Evolutionary conservation across 2,113 vertebrate species (phyloP).

Genomic region (Cynopterus brachyotis): DNA sequence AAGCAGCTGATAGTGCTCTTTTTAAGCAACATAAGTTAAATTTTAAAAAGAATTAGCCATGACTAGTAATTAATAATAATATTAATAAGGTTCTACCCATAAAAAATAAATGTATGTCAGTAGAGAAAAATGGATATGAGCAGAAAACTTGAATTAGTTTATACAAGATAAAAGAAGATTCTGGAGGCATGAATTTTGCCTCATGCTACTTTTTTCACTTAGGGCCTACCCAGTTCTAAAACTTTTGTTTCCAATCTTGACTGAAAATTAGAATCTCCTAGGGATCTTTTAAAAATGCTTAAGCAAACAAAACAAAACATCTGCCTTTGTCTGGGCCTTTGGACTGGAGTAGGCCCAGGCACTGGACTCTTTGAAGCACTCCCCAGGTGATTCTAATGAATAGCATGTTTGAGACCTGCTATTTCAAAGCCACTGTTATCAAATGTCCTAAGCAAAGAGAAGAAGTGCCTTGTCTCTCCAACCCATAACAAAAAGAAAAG

Average conservation of each 20-base stretch:
- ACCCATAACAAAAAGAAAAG: neutral
- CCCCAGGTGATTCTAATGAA: neutral
- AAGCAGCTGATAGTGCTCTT: neutral
- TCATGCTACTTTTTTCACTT: neutral
- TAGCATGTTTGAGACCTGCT: neutral
- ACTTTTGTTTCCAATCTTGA: neutral
- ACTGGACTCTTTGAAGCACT: neutral
- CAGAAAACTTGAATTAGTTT: neutral
- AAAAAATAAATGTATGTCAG: neutral
- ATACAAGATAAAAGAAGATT: neutral
- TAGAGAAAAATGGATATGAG: neutral
- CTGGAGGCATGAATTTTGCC: neutral
- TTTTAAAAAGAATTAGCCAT: neutral
- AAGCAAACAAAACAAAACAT: neutral
- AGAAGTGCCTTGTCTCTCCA: neutral
- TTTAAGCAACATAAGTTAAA: neutral
- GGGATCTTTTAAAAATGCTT: constrained; percentile 4
- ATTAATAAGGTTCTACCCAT: neutral
- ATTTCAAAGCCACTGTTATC: neutral
- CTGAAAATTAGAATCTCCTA: neutral
- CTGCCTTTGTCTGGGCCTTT: neutral
- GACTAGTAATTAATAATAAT: neutral
- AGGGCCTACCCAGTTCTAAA: neutral
- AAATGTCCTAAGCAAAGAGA: neutral
- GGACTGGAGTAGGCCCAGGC: neutral